phyloP scores from a whole-genome alignment of 2,113 vertebrate genomes.

The Nansenia antarctica region DNA sequence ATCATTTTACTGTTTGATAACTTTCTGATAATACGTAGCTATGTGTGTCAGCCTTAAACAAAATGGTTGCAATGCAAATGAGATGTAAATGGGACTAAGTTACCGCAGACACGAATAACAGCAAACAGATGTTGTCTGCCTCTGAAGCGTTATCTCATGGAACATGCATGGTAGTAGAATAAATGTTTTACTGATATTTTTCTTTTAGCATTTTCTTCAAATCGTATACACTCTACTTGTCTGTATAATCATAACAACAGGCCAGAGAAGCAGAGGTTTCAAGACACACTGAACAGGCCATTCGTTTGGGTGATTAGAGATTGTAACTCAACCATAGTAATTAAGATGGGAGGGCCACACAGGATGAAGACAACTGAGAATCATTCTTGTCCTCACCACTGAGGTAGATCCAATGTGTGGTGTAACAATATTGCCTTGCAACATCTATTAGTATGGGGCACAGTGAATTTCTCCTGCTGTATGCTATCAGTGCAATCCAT shows the following conservation, averaged over 20 bases:
- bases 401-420: not conserved
- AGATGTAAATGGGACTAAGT: too few species aligned
- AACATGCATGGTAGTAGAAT: too few species aligned
- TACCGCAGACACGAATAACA: too few species aligned
- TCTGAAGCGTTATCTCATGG: too few species aligned
- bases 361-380: constrained; percentile 12
- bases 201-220: too few species aligned
- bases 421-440: not conserved
- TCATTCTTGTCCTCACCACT: constrained; percentile 10
- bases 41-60: too few species aligned
- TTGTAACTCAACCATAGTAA: constrained; percentile 25
- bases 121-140: too few species aligned
- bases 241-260: not conserved
- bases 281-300: constrained; percentile 28
- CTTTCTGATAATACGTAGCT: too few species aligned
- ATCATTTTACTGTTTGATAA: constrained; percentile 1
- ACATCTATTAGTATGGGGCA: not conserved
- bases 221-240: constrained; percentile 2
- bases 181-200: too few species aligned
- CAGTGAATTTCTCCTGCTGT: not conserved
- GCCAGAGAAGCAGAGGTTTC: constrained; percentile 10
- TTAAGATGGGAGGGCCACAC: constrained; percentile 22
- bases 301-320: constrained; percentile 54
- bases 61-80: too few species aligned
- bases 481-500: too few species aligned